These are phyloP conservation scores for Rhinichthys osculus DNA, from an alignment of 2,797 vertebrate genomes.

Conservation along the genomic window DNA sequence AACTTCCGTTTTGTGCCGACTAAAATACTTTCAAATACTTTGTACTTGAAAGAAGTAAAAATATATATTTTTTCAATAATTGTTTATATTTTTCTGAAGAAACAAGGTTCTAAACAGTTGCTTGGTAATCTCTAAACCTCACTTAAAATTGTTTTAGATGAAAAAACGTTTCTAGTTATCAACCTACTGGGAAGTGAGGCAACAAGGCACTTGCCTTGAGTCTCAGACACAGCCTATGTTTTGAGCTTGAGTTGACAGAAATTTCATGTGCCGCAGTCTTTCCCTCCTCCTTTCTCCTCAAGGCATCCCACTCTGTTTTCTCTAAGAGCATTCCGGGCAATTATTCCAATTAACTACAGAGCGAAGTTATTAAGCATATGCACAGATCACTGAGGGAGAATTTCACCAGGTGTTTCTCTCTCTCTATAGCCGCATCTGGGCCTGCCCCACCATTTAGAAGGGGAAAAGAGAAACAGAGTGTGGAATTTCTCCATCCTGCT, in stretches of 20 bases:
- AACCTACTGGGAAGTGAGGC: not conserved
- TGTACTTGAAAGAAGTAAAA: not conserved
- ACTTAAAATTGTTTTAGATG: not conserved
- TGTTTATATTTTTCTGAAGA: not conserved
- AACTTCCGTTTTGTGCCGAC: too few species aligned
- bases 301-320: slow-evolving; percentile 58
- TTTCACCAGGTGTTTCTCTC: slow-evolving; percentile 66
- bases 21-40: not conserved
- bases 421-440: slow-evolving; percentile 48
- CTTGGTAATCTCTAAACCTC: not conserved
- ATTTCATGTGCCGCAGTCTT: slow-evolving; percentile 43
- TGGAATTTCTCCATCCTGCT: slow-evolving; percentile 55
- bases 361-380: slow-evolving; percentile 62
- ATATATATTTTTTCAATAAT: not conserved
- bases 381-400: slow-evolving; percentile 60
- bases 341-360: slow-evolving; percentile 68
- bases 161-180: not conserved
- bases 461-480: slow-evolving; percentile 59
- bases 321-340: slow-evolving; percentile 58
- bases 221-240: not conserved
- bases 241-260: slow-evolving; percentile 35
- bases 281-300: slow-evolving; percentile 46
- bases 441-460: slow-evolving; percentile 50
- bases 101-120: not conserved
- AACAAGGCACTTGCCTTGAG: not conserved